These are phyloP conservation scores for Dipodomys stephensi DNA, from an alignment of 2,113 vertebrate genomes.

Conservation along the genomic window DNA sequence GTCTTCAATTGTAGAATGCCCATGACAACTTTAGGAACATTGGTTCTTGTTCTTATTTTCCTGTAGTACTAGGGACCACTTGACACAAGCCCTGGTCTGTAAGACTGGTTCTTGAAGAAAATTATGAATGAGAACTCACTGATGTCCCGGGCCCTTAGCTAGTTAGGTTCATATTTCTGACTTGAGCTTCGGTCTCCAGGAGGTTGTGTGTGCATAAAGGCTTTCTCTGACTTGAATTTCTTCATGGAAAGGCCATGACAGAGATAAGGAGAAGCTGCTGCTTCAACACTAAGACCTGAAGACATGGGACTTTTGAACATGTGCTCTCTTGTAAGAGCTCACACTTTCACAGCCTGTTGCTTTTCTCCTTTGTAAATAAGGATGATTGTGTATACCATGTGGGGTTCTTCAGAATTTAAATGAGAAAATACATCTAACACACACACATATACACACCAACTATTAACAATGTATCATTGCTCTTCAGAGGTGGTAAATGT, in stretches of 20 bases:
- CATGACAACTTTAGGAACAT: rapidly evolving
- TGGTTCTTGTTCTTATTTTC: background rate
- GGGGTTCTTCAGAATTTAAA: background rate
- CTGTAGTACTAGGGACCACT: no score
- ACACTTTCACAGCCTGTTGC: background rate
- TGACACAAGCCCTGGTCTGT: no score
- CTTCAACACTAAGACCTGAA: background rate
- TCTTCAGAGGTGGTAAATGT: background rate
- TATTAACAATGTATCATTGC: background rate
- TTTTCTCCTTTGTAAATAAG: background rate
- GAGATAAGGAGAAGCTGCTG: background rate
- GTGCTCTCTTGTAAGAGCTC: background rate
- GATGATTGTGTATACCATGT: background rate
- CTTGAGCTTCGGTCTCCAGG: background rate
- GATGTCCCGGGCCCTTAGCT: background rate
- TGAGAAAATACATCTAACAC: background rate
- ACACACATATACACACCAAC: background rate
- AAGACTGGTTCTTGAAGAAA: background rate
- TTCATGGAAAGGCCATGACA: background rate
- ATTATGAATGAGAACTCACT: background rate
- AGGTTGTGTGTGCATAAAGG: background rate
- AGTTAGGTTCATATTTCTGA: no score
- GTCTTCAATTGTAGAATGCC: background rate
- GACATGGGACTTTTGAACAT: background rate
- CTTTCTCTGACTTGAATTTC: background rate